A percentile compares a stretch with the other conserved stretches of the same genome.
Evolutionary conservation across 2,113 vertebrate species (phyloP).

Genomic region (Proteles cristata): DNA sequence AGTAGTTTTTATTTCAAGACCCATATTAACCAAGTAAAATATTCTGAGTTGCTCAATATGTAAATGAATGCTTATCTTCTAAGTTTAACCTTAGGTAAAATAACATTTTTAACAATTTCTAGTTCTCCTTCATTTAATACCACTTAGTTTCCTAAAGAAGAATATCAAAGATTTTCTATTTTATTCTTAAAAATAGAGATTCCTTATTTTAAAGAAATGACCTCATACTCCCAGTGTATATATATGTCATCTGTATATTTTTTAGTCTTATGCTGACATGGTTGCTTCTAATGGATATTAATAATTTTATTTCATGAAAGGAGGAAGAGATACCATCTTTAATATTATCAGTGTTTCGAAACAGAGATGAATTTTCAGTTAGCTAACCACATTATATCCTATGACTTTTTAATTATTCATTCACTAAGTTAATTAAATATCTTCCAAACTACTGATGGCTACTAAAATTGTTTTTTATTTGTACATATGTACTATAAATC

Average conservation of each 20-base stretch:
- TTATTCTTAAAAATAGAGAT: neutral
- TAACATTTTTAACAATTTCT: neutral
- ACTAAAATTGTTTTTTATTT: conserved; percentile 73
- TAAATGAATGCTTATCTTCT: neutral
- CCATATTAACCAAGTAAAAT: neutral
- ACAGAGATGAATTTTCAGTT: conserved; percentile 43
- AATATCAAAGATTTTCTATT: neutral
- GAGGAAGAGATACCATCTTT: neutral
- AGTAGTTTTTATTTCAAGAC: neutral
- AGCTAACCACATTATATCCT: conserved; percentile 36
- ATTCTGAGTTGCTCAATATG: neutral
- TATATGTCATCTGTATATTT: neutral
- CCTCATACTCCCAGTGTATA: neutral
- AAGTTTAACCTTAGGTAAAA: neutral
- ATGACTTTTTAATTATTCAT: conserved; percentile 44
- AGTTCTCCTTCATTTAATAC: neutral
- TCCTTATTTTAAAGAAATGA: neutral
- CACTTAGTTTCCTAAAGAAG: neutral
- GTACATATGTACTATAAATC: conserved; percentile 72
- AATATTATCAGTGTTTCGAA: neutral
- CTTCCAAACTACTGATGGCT: conserved; percentile 6
- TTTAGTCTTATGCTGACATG: conserved; percentile 40
- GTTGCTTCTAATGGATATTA: neutral
- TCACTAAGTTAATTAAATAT: conserved; percentile 46
- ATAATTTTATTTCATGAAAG: conserved; percentile 36